Conservation (phyloP, 92 coral and sea anemone genomes). For the Parazoanthus swiftii region DNA sequence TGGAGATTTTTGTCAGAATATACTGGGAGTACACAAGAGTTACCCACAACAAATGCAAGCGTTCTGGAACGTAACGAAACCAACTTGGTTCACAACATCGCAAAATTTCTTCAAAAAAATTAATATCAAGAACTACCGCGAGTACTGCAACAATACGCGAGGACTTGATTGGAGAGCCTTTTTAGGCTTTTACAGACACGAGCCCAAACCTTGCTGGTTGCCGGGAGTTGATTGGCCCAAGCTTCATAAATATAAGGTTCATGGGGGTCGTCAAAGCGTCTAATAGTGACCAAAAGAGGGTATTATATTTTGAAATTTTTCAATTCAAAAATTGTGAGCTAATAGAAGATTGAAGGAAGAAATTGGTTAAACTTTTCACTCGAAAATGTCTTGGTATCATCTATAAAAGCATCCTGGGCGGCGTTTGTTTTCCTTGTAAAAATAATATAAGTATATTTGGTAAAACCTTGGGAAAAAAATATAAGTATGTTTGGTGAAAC, state of each 20-base stretch:
- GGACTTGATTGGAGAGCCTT: constrained; percentile 48
- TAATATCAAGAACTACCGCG: constrained; percentile 10
- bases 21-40: constrained; percentile 55
- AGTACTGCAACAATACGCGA: constrained; percentile 34
- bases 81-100: constrained; percentile 37
- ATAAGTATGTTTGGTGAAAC: too few species aligned
- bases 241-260: neutral
- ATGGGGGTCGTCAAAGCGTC: neutral
- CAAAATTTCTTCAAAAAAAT: constrained; percentile 30
- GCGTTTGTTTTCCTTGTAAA: too few species aligned
- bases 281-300: neutral
- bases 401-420: too few species aligned
- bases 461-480: too few species aligned
- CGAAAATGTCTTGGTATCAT: too few species aligned
- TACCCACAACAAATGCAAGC: constrained; percentile 49
- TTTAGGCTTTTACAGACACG: constrained; percentile 4
- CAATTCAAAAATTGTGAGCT: too few species aligned
- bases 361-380: too few species aligned
- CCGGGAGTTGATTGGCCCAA: constrained; percentile 48
- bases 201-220: constrained; percentile 61
- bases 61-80: constrained; percentile 53
- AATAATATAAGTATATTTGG: too few species aligned
- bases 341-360: too few species aligned
- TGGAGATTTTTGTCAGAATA: constrained; percentile 30
- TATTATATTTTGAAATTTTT: too few species aligned